Percentiles rank a stretch among this genome's conserved stretches.
Evolutionary conservation across 1,140 invertebrate genomes (phyloP).

Genomic region (Procambarus virginalis): DNA sequence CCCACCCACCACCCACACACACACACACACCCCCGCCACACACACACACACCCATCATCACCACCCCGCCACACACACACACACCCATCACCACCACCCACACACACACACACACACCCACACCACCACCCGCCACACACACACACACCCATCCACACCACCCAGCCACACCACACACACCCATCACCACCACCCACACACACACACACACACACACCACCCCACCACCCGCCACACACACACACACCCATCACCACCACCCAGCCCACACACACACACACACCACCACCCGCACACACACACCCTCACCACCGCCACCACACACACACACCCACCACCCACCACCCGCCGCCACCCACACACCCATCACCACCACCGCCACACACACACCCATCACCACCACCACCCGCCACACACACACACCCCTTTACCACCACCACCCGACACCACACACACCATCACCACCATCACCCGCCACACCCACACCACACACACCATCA

Average conservation of each 20-base stretch:
- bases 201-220: background rate
- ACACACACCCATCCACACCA: background rate
- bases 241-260: background rate
- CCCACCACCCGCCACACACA: background rate
- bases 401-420: no score
- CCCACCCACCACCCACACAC: background rate
- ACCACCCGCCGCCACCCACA: background rate
- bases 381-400: no score
- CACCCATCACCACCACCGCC: no score
- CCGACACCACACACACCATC: background rate
- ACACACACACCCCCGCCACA: background rate
- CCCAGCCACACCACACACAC: background rate
- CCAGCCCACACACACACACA: background rate
- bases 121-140: background rate
- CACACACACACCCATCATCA: background rate
- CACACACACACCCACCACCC: background rate
- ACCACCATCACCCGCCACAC: no score
- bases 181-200: background rate
- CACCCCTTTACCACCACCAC: no score
- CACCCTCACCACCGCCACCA: background rate
- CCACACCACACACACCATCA: no score
- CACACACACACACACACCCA: background rate
- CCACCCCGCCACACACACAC: background rate
- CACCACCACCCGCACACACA: background rate
- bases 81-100: no score